phyloP scores from a whole-genome alignment of 2,888 invertebrate genomes.

The Thecocarcelia acutangulata region DNA sequence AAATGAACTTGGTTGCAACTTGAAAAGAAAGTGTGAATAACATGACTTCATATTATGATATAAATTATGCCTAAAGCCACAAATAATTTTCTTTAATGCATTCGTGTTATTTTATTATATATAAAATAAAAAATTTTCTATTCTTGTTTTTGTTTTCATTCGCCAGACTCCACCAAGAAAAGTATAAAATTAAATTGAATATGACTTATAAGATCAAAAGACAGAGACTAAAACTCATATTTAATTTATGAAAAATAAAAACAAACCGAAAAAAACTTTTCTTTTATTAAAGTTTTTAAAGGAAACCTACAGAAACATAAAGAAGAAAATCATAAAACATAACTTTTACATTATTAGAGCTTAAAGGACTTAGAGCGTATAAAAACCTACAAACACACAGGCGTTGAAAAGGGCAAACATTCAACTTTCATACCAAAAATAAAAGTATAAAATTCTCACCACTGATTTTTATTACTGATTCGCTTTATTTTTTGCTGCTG shows the following conservation, averaged over 20 bases:
- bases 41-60: too few relatives aligned
- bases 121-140: background rate
- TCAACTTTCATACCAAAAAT: slow-evolving; percentile 16
- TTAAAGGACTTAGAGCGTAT: slow-evolving; percentile 40
- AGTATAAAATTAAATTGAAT: slow-evolving; percentile 54
- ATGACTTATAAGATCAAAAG: slow-evolving; percentile 47
- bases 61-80: too few relatives aligned
- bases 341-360: slow-evolving; percentile 64
- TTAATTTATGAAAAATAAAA: slow-evolving; percentile 23
- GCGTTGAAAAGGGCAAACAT: background rate
- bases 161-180: slow-evolving; percentile 27
- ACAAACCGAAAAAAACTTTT: slow-evolving; percentile 30
- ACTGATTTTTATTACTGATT: slow-evolving; percentile 25
- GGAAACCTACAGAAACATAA: slow-evolving; percentile 48
- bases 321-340: slow-evolving; percentile 60
- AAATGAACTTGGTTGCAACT: too few relatives aligned
- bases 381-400: slow-evolving; percentile 7
- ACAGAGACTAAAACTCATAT: slow-evolving; percentile 31
- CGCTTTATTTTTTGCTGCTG: slow-evolving; percentile 14
- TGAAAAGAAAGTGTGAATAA: too few relatives aligned
- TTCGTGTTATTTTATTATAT: background rate
- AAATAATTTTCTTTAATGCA: too few relatives aligned
- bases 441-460: slow-evolving; percentile 58
- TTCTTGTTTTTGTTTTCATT: background rate
- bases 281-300: slow-evolving; percentile 23